These are phyloP conservation scores for Grammomys dolichurus DNA, from an alignment of 2,113 vertebrate genomes.

Conservation along the genomic window DNA sequence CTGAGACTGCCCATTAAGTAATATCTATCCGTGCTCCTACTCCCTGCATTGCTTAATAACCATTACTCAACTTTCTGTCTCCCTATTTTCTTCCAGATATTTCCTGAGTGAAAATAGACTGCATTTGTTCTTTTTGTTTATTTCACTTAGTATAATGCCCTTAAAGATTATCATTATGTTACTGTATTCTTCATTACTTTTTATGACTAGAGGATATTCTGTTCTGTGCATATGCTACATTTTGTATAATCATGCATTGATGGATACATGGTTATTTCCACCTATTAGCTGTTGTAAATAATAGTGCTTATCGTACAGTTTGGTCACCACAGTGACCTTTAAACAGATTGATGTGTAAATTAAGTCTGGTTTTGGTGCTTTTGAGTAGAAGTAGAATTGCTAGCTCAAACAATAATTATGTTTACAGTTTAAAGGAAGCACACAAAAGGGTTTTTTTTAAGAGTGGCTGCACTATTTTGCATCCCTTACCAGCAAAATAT, in stretches of 20 bases:
- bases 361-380: slow-evolving; percentile 45
- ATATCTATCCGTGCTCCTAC: background rate
- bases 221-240: slow-evolving; percentile 1
- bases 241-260: slow-evolving; percentile 1
- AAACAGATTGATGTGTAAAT: slow-evolving; percentile 7
- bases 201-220: slow-evolving; percentile 19
- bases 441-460: slow-evolving; percentile 17
- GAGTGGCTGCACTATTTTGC: slow-evolving; percentile 15
- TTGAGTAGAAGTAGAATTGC: slow-evolving; percentile 17
- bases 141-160: slow-evolving; percentile 7
- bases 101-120: background rate
- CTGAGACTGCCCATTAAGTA: background rate
- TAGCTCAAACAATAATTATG: slow-evolving; percentile 18
- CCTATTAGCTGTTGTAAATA: slow-evolving; percentile 35
- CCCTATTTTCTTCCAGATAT: slow-evolving; percentile 20
- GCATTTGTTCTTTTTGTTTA: slow-evolving; percentile 19
- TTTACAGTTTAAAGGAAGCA: slow-evolving; percentile 45
- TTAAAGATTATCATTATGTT: background rate
- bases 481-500: slow-evolving; percentile 5
- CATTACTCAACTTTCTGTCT: background rate
- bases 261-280: background rate
- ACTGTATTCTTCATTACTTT: background rate
- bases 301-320: background rate
- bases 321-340: background rate
- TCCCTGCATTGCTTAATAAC: background rate